Evolutionary conservation across 2,888 invertebrate species (phyloP).

Genomic region (Lottia gigantea): DNA sequence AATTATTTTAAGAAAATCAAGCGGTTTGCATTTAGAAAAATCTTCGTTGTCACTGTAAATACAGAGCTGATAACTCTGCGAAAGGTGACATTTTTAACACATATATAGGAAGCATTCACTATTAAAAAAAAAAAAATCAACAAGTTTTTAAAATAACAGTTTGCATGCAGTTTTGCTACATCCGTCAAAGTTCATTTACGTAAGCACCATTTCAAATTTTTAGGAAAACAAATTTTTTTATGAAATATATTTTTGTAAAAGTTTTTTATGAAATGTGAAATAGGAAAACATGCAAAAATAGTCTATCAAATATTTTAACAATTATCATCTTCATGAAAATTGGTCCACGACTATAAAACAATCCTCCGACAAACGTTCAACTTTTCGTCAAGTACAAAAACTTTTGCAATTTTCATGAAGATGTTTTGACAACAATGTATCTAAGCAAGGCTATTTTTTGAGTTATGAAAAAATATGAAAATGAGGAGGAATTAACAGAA

Average conservation of each 20-base stretch:
- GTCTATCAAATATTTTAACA: constrained; percentile 6
- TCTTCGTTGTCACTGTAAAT: no score
- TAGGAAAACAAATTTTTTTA: constrained; percentile 2
- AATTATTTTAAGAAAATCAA: no score
- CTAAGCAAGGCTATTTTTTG: constrained; percentile 2
- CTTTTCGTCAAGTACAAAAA: not conserved
- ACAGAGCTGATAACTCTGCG: no score
- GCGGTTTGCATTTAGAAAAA: no score
- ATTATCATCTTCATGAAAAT: constrained; percentile 1
- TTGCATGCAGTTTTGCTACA: no score
- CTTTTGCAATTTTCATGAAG: constrained; percentile 7
- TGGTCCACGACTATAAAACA: not conserved
- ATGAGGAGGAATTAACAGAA: no score
- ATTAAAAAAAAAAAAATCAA: no score
- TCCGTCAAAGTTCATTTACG: no score
- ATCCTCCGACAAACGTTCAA: not conserved
- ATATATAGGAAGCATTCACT: no score
- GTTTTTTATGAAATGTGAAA: constrained; percentile 8
- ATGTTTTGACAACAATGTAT: not conserved
- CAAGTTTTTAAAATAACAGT: no score
- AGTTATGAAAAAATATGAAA: constrained; percentile 2
- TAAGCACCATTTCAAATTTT: constrained; percentile 3
- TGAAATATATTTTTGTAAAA: constrained; percentile 5
- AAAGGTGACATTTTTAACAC: no score
- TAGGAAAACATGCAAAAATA: constrained; percentile 10